Percentiles rank a stretch among this genome's conserved stretches.
Conservation (phyloP, 2,797 vertebrate genomes). For the Siniperca obscura region DNA sequence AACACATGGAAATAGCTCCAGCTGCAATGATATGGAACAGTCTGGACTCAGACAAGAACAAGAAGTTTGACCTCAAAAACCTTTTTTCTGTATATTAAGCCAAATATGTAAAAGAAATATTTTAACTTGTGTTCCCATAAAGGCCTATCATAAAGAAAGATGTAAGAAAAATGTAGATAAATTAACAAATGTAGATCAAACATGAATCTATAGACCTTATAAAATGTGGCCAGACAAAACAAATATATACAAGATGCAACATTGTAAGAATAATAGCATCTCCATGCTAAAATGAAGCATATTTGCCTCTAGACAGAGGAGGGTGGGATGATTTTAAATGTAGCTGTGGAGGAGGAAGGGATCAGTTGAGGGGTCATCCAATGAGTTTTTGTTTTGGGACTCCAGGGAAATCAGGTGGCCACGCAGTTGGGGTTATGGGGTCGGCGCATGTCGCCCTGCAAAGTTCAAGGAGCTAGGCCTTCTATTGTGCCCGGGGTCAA, state of each 20-base stretch:
- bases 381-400: conserved; percentile 72
- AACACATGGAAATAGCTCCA: conserved; percentile 44
- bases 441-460: conserved; percentile 44
- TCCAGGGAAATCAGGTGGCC: conserved; percentile 81
- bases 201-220: neutral
- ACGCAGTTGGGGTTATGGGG: conserved; percentile 46
- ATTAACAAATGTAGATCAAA: neutral
- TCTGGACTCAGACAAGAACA: neutral
- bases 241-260: neutral
- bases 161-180: neutral
- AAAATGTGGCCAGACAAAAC: neutral
- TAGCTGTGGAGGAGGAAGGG: conserved; percentile 36
- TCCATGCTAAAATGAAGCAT: neutral
- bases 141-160: neutral
- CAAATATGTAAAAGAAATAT: conserved; percentile 7
- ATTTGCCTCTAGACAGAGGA: conserved; percentile 6
- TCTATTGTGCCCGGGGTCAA: conserved; percentile 68
- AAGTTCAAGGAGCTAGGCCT: conserved; percentile 71
- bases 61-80: conserved; percentile 13
- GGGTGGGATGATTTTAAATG: conserved; percentile 53
- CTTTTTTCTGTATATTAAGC: neutral
- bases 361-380: conserved; percentile 61
- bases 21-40: conserved; percentile 18
- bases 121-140: neutral
- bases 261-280: neutral